Evolutionary conservation across 1,140 invertebrate genomes (phyloP), one percentile per base, ranked within the genome.

Genomic region (Platyura marginata): DNA sequence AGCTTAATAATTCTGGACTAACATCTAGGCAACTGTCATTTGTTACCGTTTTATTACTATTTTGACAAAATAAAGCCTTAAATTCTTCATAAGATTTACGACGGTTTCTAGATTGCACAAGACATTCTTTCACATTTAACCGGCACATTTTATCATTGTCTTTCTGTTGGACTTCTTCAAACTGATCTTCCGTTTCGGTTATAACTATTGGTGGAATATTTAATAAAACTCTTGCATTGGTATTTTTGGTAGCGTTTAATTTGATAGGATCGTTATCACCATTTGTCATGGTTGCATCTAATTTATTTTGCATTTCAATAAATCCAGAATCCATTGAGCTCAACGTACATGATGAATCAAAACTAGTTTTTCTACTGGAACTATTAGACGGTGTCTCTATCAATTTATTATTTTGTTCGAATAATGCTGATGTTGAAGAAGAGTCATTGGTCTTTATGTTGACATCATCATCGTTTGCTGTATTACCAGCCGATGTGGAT

Each of bases 291-390:
- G 10, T 20, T 20, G 15, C 16, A 3, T 44, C 42, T 3, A 38
- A 11, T 44, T 36, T 45, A 21, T 41, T 50, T 42, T 61, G 59
- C 56, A 61, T 61, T 40, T 61, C 59, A 45, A 61, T 61, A 23
- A 61, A 61, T 5, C 59, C 59, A 25, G 59, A 61, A 53, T 61
- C 59, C 57, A 61, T 58, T 33, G 58, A 61, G 40, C 58, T 59
- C 16, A 60, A 49, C 3, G 59, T 61, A 46, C 59, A 60, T 40
- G 56, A 59, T 33, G 59, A 61, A 46, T 61, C 59, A 36, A 61
- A 58, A 47, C 59, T 61, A 6, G 59, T 61, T 44, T 61, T 61
- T 20, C 59, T 52, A 47, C 56, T 59, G 0, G 58, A 61, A 40
- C 43, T 55, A 34, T 57, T 55, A 40, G 54, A 56, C 5, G 13